Conservation (phyloP, 2,113 vertebrate genomes). For the Sinocyclocheilus maitianheensis region DNA sequence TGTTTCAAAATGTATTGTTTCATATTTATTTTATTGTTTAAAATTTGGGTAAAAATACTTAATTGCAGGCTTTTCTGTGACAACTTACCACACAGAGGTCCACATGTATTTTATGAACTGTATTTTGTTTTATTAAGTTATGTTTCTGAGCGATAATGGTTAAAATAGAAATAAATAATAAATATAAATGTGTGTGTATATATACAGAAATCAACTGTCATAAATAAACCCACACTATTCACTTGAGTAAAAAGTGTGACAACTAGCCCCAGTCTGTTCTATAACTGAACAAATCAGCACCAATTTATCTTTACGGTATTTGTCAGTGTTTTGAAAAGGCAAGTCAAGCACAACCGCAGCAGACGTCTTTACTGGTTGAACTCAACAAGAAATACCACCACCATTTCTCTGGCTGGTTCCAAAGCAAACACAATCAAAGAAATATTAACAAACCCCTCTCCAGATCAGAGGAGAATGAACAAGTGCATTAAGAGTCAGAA, state of each 20-base stretch:
- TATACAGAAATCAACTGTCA: neutral
- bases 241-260: neutral
- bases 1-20: neutral
- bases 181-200: neutral
- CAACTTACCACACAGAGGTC: neutral
- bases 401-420: no score
- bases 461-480: neutral
- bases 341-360: neutral
- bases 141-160: neutral
- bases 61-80: neutral
- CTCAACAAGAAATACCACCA: neutral
- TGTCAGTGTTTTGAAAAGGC: neutral
- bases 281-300: neutral
- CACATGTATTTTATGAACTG: neutral
- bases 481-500: neutral
- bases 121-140: neutral
- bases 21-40: neutral
- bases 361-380: neutral
- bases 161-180: neutral
- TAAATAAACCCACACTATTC: neutral
- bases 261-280: neutral
- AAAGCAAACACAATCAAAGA: neutral
- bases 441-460: neutral
- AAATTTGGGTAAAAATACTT: neutral
- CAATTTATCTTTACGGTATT: neutral